Evolutionary conservation across 1,140 invertebrate species (phyloP), one percentile per base, ranked within the genome.

Genomic region (Plectrocnemia conspersa): DNA sequence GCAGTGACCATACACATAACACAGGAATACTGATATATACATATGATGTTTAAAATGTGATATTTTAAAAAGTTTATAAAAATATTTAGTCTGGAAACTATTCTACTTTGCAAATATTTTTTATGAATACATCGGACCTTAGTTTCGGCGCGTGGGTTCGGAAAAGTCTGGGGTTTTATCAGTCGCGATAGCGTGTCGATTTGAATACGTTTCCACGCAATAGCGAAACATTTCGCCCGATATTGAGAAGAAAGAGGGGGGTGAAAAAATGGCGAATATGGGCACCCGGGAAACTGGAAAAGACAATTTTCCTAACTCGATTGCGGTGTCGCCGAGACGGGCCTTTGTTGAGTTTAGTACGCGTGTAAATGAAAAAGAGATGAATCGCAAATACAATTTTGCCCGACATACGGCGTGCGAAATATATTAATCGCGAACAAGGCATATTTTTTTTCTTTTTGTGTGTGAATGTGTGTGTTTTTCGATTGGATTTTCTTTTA

Each of bases 131-230:
- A n/a, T n/a, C n/a, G n/a, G n/a, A n/a, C n/a, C n/a, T n/a, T n/a
- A n/a, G n/a, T n/a, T n/a, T n/a, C n/a, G n/a, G 42, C 4, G 18
- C 3, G 42, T 45, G 19, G 35, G 35, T 10, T 42, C n/a, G 29
- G 24, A 24, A 41, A 41, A 25, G 19, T 36, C 33, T 25, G 13
- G 50, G 52, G 58, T 55, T 60, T 60, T 60, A 60, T 60, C 53
- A 50, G 49, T 29, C 23, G 53, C 50, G 58, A 56, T 60, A 56
- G 48, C 35, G 35, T 45, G 52, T 53, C 38, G 49, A 48, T 56
- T 60, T 55, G 33, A 54, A 59, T 53, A 49, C 44, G 44, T 32
- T 58, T 58, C 45, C 27, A 32, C 35, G 56, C 45, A 58, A 58
- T 25, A 47, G 27, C 25, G 38, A 57, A 57, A 57, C 41, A 52